Percentiles rank a stretch among this genome's conserved stretches.
Evolutionary conservation across 2,113 vertebrate species (phyloP).

Genomic region (Pantherophis guttatus): DNA sequence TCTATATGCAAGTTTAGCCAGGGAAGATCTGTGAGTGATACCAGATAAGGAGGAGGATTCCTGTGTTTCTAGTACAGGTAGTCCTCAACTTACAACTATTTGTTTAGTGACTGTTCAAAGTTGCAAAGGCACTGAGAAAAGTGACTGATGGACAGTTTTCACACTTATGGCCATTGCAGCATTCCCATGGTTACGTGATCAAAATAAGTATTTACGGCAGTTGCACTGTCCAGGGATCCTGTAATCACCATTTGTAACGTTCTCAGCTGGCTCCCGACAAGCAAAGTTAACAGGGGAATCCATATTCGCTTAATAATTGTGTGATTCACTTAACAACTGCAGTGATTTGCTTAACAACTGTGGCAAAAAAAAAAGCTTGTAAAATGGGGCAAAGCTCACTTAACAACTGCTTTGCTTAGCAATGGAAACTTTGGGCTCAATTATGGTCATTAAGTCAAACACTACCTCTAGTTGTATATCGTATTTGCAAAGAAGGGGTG

Average conservation of each 20-base stretch:
- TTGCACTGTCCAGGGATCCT: too few relatives aligned
- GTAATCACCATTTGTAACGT: neutral
- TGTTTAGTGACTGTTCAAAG: neutral
- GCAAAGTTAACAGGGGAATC: neutral
- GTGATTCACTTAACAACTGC: neutral
- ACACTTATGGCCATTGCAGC: neutral
- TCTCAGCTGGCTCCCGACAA: neutral
- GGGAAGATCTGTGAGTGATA: neutral
- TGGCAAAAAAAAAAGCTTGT: neutral
- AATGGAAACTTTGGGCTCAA: neutral
- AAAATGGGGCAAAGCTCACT: neutral
- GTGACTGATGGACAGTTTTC: neutral
- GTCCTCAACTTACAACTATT: neutral
- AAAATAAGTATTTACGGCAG: neutral
- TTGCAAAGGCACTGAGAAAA: neutral
- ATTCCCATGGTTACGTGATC: neutral
- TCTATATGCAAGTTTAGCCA: neutral
- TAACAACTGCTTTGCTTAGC: neutral
- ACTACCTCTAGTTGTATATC: neutral
- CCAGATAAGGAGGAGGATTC: neutral
- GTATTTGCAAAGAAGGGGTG: neutral
- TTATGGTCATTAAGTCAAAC: neutral
- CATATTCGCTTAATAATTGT: neutral
- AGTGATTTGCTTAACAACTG: neutral
- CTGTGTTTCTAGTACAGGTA: neutral